phyloP scores from a whole-genome alignment of 2,888 invertebrate species.

The Pristionchus mayeri region DNA sequence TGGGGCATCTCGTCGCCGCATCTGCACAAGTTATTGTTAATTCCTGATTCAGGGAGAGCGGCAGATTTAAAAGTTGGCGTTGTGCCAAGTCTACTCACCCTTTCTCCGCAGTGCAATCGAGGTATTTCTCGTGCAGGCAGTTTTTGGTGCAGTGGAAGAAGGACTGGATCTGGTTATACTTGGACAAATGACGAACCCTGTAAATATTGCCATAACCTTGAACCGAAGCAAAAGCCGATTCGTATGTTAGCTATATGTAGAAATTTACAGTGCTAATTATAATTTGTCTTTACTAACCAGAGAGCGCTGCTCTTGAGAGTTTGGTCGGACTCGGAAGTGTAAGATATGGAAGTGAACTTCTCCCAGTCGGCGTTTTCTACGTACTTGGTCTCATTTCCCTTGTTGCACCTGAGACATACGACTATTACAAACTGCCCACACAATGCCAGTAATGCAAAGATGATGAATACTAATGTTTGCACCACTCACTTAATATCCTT shows the following conservation, averaged over 20 bases:
- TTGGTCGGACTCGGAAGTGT: neutral
- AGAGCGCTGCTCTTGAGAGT: neutral
- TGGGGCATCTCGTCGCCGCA: neutral
- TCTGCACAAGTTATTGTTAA: neutral
- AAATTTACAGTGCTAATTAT: neutral
- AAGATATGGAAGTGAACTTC: neutral
- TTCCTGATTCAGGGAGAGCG: neutral
- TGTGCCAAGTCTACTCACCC: too few species aligned
- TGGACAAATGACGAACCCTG: neutral
- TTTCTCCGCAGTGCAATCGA: neutral
- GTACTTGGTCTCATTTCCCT: neutral
- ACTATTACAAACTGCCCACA: neutral
- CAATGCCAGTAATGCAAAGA: neutral
- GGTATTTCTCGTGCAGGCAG: constrained; percentile 15
- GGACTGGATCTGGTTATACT: constrained; percentile 3
- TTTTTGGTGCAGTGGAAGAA: constrained; percentile 42
- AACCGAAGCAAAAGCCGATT: neutral
- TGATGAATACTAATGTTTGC: neutral
- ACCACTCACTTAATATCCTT: constrained; percentile 21
- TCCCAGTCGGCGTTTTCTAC: constrained; percentile 1
- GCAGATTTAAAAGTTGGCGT: neutral
- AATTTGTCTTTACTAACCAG: neutral
- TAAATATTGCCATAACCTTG: neutral
- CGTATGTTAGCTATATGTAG: neutral
- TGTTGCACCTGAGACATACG: neutral